Conservation (phyloP, 2,888 invertebrate species). For the Lasioglossum pauxillum region DNA sequence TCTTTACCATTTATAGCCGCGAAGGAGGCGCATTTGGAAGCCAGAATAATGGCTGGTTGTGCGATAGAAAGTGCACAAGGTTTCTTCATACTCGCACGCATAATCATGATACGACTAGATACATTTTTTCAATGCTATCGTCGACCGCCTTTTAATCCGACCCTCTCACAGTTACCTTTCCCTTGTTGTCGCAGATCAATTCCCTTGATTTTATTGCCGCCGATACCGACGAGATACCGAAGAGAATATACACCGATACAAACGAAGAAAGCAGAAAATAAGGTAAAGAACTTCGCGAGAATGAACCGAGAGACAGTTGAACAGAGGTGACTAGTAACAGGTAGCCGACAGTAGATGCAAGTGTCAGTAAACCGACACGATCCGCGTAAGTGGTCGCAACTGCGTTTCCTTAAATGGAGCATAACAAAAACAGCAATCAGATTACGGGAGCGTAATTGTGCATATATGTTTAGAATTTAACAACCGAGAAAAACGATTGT, state of each 20-base stretch:
- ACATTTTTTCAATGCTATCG: neutral
- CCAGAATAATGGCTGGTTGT: slow-evolving; percentile 48
- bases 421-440: neutral
- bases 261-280: neutral
- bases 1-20: slow-evolving; percentile 19
- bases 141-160: neutral
- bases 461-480: neutral
- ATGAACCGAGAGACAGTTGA: neutral
- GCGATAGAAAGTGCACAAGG: slow-evolving; percentile 16
- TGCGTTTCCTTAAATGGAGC: slow-evolving; percentile 11
- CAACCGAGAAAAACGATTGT: neutral
- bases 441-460: slow-evolving; percentile 11
- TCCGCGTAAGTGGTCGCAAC: neutral
- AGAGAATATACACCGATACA: neutral
- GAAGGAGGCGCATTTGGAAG: slow-evolving; percentile 40
- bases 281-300: neutral
- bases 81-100: slow-evolving; percentile 6
- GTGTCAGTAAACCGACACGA: neutral
- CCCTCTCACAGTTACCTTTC: slow-evolving; percentile 8
- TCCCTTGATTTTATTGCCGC: neutral
- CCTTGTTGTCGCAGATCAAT: neutral
- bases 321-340: neutral
- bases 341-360: neutral
- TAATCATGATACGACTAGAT: slow-evolving; percentile 19
- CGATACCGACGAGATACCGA: neutral